Evolutionary conservation across 30 jellyfish, hydroid and myxozoan species (phyloP), one percentile per base, ranked within the genome.

Genomic region (Hydractinia echinata): DNA sequence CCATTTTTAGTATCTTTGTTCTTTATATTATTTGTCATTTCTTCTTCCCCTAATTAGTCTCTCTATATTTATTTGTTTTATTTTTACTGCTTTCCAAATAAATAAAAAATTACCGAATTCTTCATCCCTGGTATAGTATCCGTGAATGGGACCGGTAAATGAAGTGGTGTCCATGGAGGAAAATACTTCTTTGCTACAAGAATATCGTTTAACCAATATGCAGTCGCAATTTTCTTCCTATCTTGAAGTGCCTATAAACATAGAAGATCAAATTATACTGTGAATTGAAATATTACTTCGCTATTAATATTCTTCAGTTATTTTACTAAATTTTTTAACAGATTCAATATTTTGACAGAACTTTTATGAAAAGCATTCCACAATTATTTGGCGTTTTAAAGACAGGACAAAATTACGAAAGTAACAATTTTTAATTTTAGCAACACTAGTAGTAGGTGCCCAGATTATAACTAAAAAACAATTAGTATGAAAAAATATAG

Each of bases 191-290:
- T 91, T 14, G 89, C 80, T 66, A 86, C 83, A 19, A 91, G 79
- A 55, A 86, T 91, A 11, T 91, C 97, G 69, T 91, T 91, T 58
- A 91, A 83, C 97, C 97, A 91, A 78, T 91, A 94, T 1, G 97
- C 97, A 50, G 97, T 91, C 8, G 96, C 97, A 3, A 91, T 91
- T 55, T 83, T 91, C 77, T 91, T 91, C 61, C 88, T 86, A 72
- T 91, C 96, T 13, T 58, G 54, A 4, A 89, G 58, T 20, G 96
- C 96, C 96, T 89, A 19, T 19, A 55, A 53, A 50, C 64, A 64
- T 6, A 5, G 56, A 1, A 79, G 51, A 79, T 51, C 10, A 13
- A 53, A 15, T 11, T 18, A 13, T n/a, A n/a, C 14, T 16, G 77
- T 53, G n/a, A 13, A 77, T 1, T 51, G 56, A 11, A 11, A 11